Evolutionary conservation across 1,140 invertebrate species (phyloP), one percentile per base, ranked within the genome.

Genomic region (Drosophila sproati): DNA sequence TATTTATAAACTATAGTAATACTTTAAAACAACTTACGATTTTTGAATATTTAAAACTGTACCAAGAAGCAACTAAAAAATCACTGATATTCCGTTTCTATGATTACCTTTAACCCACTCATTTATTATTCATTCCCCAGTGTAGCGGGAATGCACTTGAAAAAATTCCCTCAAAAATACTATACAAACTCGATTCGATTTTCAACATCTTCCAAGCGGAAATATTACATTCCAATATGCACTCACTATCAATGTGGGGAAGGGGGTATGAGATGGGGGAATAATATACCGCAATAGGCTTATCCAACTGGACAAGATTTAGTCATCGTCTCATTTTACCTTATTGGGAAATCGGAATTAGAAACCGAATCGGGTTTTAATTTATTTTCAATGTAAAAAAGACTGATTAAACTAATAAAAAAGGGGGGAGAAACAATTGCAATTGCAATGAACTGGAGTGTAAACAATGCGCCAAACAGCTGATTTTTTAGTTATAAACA

Each of bases 401-500:
- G 51, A 43, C 51, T 7, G n/a, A 66, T 39, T 39, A 43, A 43
- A 1, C n/a, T 8, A 43, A 43, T 43, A 4, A n/a, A 43, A 43
- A 43, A 43, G 8, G 3, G 8, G 5, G 5, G 8, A 39, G 8
- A 8, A 2, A 41, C 2, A 10, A 45, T 52, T 50, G 35, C 28
- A 68, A 35, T 34, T 39, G 39, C 32, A 41, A 32, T 43, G 41
- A 20, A 29, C 5, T n/a, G 55, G 55, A 55, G 34, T 75, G 67
- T 57, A 70, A 75, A 70, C 59, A 62, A 63, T 63, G 57, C 43
- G 57, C 31, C 31, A 74, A 72, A 71, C 51, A 78, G 72, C 72
- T 70, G 72, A 75, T 64, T 71, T 64, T 64, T 71, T 64, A 64
- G 57, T 74, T 74, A 62, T 59, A 51, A 86, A 51, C 76, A 66